Conservation (phyloP, 2,888 invertebrate genomes). For the Drosophila phalerata region DNA sequence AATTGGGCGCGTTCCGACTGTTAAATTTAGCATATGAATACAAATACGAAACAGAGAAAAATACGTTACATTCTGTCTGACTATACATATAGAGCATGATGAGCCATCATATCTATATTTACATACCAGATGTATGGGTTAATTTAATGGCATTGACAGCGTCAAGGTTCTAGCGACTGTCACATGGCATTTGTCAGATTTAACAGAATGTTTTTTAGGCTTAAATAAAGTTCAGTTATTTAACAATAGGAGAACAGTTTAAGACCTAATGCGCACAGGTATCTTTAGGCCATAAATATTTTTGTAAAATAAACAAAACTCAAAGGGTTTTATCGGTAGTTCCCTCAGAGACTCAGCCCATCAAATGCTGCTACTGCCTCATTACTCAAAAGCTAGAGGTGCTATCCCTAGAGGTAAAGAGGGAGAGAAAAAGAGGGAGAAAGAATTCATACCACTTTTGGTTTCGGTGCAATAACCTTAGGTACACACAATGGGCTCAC, state of each 20-base stretch:
- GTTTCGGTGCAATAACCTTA: slow-evolving; percentile 57
- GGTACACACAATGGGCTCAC: slow-evolving; percentile 18
- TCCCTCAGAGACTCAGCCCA: background rate
- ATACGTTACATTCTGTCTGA: slow-evolving; percentile 35
- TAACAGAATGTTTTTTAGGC: background rate
- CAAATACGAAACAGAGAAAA: slow-evolving; percentile 12
- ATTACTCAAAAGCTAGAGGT: slow-evolving; percentile 15
- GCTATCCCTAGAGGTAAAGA: slow-evolving; percentile 10
- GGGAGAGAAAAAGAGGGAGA: background rate
- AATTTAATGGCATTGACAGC: slow-evolving; percentile 17
- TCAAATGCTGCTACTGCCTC: slow-evolving; percentile 12
- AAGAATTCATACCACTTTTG: slow-evolving; percentile 32
- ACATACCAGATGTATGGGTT: slow-evolving; percentile 6
- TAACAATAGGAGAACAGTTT: slow-evolving; percentile 8
- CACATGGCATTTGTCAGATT: slow-evolving; percentile 6
- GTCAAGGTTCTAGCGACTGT: slow-evolving; percentile 15
- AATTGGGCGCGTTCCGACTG: slow-evolving; percentile 71
- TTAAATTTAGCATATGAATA: slow-evolving; percentile 64
- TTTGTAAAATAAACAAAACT: background rate
- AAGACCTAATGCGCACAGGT: background rate
- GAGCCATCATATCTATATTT: slow-evolving; percentile 23
- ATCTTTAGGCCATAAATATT: background rate
- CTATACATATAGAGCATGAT: slow-evolving; percentile 41
- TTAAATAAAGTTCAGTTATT: slow-evolving; percentile 16
- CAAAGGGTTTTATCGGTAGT: slow-evolving; percentile 1